Evolutionary conservation across 2,113 vertebrate species (phyloP).

Genomic region (Otolemur garnettii): DNA sequence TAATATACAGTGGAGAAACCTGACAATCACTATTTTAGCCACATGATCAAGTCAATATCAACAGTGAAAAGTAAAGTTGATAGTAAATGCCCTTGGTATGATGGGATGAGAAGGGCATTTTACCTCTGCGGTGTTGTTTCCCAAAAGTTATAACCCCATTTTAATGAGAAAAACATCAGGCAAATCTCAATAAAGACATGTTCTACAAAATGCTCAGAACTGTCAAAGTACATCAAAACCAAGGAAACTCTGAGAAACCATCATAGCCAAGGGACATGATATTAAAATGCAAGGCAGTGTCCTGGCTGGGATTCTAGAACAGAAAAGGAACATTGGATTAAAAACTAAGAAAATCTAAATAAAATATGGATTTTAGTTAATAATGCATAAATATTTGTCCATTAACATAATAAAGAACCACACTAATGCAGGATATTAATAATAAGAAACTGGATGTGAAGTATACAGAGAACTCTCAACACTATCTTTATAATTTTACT

Average conservation of each 20-base stretch:
- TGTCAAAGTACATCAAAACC: background rate
- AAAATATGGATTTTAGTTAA: background rate
- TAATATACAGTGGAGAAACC: background rate
- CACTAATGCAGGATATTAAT: background rate
- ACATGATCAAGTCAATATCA: background rate
- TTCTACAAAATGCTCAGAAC: background rate
- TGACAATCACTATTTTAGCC: background rate
- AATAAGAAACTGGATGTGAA: background rate
- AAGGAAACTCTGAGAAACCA: background rate
- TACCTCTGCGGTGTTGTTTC: background rate
- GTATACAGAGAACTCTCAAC: background rate
- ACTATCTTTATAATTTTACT: background rate
- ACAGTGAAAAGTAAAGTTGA: background rate
- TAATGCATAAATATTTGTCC: background rate
- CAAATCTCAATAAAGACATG: background rate
- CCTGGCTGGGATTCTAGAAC: background rate
- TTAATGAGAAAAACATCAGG: background rate
- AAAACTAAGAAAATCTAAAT: conserved; percentile 17
- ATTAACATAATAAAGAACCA: background rate
- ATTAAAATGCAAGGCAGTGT: background rate
- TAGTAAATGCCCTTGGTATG: background rate
- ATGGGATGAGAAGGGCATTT: background rate
- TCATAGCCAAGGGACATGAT: background rate
- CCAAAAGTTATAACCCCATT: background rate
- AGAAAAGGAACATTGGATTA: background rate